phyloP scores from a whole-genome alignment of 2,797 vertebrate genomes.

The Hippoglossus hippoglossus region DNA sequence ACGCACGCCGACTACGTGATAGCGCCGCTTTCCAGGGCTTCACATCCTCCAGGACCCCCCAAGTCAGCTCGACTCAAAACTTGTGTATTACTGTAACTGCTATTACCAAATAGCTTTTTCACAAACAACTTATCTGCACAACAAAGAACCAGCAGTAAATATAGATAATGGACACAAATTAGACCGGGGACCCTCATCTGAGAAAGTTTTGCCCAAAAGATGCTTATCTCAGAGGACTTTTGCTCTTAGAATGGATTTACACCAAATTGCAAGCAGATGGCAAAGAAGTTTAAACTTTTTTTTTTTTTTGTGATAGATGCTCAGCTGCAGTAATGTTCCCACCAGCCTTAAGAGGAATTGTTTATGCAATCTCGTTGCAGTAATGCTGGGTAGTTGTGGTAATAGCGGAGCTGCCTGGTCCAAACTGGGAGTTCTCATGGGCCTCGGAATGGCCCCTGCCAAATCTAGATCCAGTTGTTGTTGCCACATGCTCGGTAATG shows the following conservation, averaged over 20 bases:
- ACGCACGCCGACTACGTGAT: slow-evolving; percentile 41
- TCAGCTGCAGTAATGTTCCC: slow-evolving; percentile 39
- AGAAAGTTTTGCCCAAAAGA: slow-evolving; percentile 64
- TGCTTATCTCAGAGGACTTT: slow-evolving; percentile 72
- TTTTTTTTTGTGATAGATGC: slow-evolving; percentile 48
- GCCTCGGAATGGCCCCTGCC: background rate
- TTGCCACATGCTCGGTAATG: no score
- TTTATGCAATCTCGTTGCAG: slow-evolving; percentile 30
- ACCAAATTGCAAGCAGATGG: slow-evolving; percentile 77
- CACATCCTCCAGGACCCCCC: slow-evolving; percentile 62
- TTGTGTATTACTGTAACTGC: slow-evolving; percentile 61
- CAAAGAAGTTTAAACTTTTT: slow-evolving; percentile 27
- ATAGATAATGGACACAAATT: slow-evolving; percentile 71
- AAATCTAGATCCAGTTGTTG: background rate
- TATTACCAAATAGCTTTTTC: slow-evolving; percentile 47
- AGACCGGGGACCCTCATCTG: slow-evolving; percentile 69
- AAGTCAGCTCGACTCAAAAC: slow-evolving; percentile 46
- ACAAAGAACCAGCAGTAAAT: slow-evolving; percentile 62
- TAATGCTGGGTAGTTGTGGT: slow-evolving; percentile 36
- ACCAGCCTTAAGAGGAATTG: slow-evolving; percentile 31
- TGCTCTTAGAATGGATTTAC: slow-evolving; percentile 61
- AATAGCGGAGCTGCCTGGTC: slow-evolving; percentile 18
- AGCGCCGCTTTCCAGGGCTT: slow-evolving; percentile 39
- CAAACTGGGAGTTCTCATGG: slow-evolving; percentile 28
- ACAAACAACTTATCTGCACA: slow-evolving; percentile 59